These are phyloP conservation scores for Leptoteleia sp. DNA, from an alignment of 1,140 invertebrate genomes.

Conservation along the genomic window DNA sequence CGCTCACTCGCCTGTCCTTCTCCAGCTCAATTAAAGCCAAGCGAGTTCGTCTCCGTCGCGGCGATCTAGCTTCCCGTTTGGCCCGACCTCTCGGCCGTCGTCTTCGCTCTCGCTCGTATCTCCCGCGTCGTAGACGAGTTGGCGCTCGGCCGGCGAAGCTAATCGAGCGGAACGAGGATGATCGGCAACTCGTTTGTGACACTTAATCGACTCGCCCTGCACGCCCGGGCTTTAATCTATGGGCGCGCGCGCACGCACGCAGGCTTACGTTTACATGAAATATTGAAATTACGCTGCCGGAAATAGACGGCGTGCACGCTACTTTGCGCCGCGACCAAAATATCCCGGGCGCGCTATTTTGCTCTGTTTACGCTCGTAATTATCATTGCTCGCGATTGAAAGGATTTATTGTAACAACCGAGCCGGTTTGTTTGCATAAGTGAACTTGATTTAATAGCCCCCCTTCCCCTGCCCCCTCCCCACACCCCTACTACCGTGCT, in stretches of 20 bases:
- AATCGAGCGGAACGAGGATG: slow-evolving; percentile 70
- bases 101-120: slow-evolving; percentile 40
- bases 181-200: slow-evolving; percentile 63
- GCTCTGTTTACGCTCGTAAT: slow-evolving; percentile 47
- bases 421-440: slow-evolving; percentile 30
- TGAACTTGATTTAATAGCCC: slow-evolving; percentile 14
- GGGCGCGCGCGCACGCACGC: slow-evolving; percentile 27
- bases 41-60: too few species aligned
- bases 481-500: too few species aligned
- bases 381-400: slow-evolving; percentile 42
- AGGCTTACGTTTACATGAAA: slow-evolving; percentile 60
- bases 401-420: slow-evolving; percentile 27
- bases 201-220: slow-evolving; percentile 55
- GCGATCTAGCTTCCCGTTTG: too few species aligned
- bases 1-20: too few species aligned
- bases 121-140: slow-evolving; percentile 56
- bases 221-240: slow-evolving; percentile 41
- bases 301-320: slow-evolving; percentile 46
- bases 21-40: too few species aligned
- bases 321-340: slow-evolving; percentile 35
- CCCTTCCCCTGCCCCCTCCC: too few species aligned
- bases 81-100: too few species aligned
- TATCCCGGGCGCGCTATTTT: slow-evolving; percentile 9
- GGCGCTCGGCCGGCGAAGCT: slow-evolving; percentile 60
- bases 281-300: slow-evolving; percentile 58